phyloP scores from a whole-genome alignment of 2,113 vertebrate genomes.

The Ciconia maguari region DNA sequence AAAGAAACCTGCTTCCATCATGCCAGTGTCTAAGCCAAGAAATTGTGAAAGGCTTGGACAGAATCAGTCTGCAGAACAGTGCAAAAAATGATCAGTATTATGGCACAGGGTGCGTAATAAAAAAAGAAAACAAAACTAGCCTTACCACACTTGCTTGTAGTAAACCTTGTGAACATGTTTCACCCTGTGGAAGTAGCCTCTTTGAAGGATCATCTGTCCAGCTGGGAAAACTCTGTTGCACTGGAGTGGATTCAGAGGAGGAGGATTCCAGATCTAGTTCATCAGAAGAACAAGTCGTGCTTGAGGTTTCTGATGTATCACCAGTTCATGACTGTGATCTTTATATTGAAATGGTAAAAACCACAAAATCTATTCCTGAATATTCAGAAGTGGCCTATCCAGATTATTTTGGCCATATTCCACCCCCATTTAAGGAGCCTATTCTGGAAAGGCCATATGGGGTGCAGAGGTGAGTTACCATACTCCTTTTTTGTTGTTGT shows the following conservation, averaged over 20 bases:
- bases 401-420: conserved; percentile 96
- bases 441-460: conserved; percentile 93
- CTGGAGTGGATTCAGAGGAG: conserved; percentile 80
- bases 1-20: conserved; percentile 36
- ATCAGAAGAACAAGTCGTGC: conserved; percentile 73
- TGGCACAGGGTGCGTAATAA: neutral
- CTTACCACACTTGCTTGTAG: conserved; percentile 40
- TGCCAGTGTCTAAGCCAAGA: conserved; percentile 76
- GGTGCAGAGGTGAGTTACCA: conserved; percentile 88
- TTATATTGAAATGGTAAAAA: conserved; percentile 93
- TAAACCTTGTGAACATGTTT: conserved; percentile 66
- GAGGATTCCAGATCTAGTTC: conserved; percentile 80
- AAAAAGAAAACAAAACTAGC: conserved; percentile 61
- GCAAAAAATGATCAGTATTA: conserved; percentile 46
- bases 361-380: conserved; percentile 86
- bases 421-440: conserved; percentile 88
- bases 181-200: conserved; percentile 69
- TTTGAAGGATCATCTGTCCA: conserved; percentile 77
- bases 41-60: conserved; percentile 80
- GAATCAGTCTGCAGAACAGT: conserved; percentile 72
- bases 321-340: conserved; percentile 92
- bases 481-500: neutral
- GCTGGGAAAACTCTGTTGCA: conserved; percentile 78
- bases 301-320: conserved; percentile 84
- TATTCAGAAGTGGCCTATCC: conserved; percentile 97